Evolutionary conservation across 2,113 vertebrate species (phyloP).

Genomic region (Eonycteris spelaea): DNA sequence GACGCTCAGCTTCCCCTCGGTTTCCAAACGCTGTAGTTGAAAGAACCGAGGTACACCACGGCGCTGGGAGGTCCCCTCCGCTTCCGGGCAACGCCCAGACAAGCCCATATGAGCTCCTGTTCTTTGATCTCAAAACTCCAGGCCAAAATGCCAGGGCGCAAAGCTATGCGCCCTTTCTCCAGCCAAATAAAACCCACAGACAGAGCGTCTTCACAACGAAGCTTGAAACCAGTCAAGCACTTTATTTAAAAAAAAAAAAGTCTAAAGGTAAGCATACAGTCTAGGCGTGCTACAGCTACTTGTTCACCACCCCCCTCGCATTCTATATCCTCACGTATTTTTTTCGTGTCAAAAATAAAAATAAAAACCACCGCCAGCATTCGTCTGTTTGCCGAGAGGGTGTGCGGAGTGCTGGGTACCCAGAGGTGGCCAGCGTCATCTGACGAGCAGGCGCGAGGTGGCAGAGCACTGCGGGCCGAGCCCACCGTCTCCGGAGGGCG

Average conservation of each 20-base stretch:
- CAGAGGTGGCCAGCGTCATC: not conserved
- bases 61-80: not conserved
- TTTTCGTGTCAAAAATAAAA: slow-evolving; percentile 65
- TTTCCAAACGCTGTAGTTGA: not conserved
- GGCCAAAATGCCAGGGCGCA: not conserved
- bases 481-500: not conserved
- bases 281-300: slow-evolving; percentile 82
- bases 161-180: not conserved
- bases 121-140: not conserved
- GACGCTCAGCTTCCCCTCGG: not conserved
- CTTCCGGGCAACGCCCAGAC: not conserved
- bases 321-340: slow-evolving; percentile 53
- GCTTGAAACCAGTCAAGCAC: slow-evolving; percentile 90
- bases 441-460: rapidly evolving
- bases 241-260: slow-evolving; percentile 59
- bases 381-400: not conserved
- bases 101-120: not conserved
- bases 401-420: not conserved
- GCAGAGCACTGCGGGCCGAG: rapidly evolving
- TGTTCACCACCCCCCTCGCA: slow-evolving; percentile 65
- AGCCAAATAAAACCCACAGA: slow-evolving; percentile 41
- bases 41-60: not conserved
- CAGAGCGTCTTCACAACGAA: slow-evolving; percentile 64
- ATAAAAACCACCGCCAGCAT: not conserved
- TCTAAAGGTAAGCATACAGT: slow-evolving; percentile 76